Base-by-base conservation (phyloP, 2,113 vertebrate genomes). In the Asarcornis scutulata region DNA sequence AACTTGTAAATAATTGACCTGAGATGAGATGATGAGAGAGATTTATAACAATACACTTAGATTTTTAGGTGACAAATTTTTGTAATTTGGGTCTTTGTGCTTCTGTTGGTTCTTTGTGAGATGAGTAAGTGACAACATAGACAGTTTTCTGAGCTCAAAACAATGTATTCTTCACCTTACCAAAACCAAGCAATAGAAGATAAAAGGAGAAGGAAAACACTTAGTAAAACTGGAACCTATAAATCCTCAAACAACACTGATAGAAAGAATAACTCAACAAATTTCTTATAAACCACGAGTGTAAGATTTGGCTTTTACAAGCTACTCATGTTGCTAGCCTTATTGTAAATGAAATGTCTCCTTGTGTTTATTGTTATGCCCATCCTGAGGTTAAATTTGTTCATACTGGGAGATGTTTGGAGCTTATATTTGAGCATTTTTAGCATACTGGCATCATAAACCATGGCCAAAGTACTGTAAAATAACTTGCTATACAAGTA, bases 81-180 rank as follows among this genome's bases (percentile, higher is more conserved):
- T 15, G 0, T 1, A 40, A 44, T 73, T 69, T 58, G 6, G 7
- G 10, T 68, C 7, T 77, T 77, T 27, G 3, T 50, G 10, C 4
- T 55, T 50, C 26, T 59, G 38, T 52, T 68, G 1, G 44, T 83
- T 46, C 52, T 66, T 78, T 88, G 7, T 81, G 20, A 71, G 18
- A 7, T 71, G 38, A 67, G 36, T 71, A 63, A 82, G 26, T 3
- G 9, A 27, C 18, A 21, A 6, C 5, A 46, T 16, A 40, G 83
- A 86, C 40, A 66, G 77, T 3, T 34, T 13, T 44, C 40, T 40
- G 48, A 80, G 14, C 8, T 82, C 34, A 83, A 67, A 59, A 50
- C 17, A 50, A 7, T 62, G 29, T 8, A 44, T 91, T 71, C 21
- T 56, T 10, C 11, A 42, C n/a, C n/a, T 77, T 62, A 69, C 10